phyloP scores from a whole-genome alignment of 2,888 invertebrate genomes.

The Drosophila cracens region DNA sequence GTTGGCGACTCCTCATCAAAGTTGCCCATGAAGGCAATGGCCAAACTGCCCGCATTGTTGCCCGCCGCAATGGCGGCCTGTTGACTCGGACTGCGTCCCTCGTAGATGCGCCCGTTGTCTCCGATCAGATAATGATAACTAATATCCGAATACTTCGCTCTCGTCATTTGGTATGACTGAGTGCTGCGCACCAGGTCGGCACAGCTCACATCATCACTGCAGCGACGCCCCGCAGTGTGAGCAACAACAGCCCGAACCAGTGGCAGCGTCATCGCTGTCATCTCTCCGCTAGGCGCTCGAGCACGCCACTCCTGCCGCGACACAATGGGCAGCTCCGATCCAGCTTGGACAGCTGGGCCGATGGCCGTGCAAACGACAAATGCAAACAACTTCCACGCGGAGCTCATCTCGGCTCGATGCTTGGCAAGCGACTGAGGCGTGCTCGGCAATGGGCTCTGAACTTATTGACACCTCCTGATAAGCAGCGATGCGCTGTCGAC shows the following conservation, averaged over 20 bases:
- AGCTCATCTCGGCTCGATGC: slow-evolving; percentile 44
- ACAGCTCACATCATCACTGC: slow-evolving; percentile 85
- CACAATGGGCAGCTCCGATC: slow-evolving; percentile 84
- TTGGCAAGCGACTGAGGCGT: slow-evolving; percentile 44
- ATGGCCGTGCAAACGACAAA: slow-evolving; percentile 17
- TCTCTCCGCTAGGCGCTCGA: slow-evolving; percentile 85
- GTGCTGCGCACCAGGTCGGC: slow-evolving; percentile 86
- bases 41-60: slow-evolving; percentile 88
- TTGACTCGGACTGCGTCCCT: slow-evolving; percentile 89
- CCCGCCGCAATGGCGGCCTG: slow-evolving; percentile 89
- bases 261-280: slow-evolving; percentile 85
- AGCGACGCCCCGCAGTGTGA: slow-evolving; percentile 88
- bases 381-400: slow-evolving; percentile 9
- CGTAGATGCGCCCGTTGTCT: slow-evolving; percentile 90
- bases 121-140: slow-evolving; percentile 92
- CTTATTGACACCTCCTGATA: slow-evolving; percentile 64
- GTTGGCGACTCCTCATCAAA: slow-evolving; percentile 87
- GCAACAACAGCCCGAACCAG: slow-evolving; percentile 87
- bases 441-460: slow-evolving; percentile 11
- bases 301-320: slow-evolving; percentile 88
- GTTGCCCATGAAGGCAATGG: slow-evolving; percentile 90
- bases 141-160: slow-evolving; percentile 88
- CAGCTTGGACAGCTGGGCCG: slow-evolving; percentile 22
- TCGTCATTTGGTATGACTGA: slow-evolving; percentile 89
- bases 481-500: slow-evolving; percentile 24